Conservation (phyloP, 2,888 invertebrate genomes). For the Hyppa rectilinea region DNA sequence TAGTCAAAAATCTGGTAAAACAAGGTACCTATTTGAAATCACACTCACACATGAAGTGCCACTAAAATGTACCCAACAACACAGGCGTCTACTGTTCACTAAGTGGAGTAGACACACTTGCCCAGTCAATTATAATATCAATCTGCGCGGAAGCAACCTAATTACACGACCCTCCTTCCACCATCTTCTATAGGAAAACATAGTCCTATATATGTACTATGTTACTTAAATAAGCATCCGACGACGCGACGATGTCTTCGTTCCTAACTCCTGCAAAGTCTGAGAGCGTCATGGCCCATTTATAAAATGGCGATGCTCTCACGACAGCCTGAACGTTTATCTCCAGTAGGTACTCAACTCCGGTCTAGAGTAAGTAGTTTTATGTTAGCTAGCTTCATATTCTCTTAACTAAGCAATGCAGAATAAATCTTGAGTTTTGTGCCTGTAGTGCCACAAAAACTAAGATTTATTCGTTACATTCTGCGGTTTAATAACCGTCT, state of each 20-base stretch:
- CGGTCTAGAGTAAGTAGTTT: slow-evolving; percentile 34
- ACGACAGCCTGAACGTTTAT: slow-evolving; percentile 46
- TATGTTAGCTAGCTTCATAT: slow-evolving; percentile 16
- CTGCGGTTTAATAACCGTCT: slow-evolving; percentile 8
- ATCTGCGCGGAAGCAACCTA: slow-evolving; percentile 39
- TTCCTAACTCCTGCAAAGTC: slow-evolving; percentile 31
- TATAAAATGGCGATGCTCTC: slow-evolving; percentile 52
- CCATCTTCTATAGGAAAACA: slow-evolving; percentile 3
- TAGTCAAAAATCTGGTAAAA: slow-evolving; percentile 12
- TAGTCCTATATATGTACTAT: neutral
- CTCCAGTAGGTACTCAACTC: slow-evolving; percentile 42
- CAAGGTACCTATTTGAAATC: neutral
- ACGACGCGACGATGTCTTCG: slow-evolving; percentile 26
- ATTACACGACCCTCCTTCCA: slow-evolving; percentile 30
- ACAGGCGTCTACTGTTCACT: neutral
- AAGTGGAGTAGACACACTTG: slow-evolving; percentile 13
- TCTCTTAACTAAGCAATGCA: neutral
- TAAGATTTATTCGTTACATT: too few species aligned
- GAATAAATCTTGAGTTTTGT: slow-evolving; percentile 10
- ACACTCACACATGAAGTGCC: neutral
- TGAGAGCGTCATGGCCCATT: slow-evolving; percentile 48
- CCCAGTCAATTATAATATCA: slow-evolving; percentile 36
- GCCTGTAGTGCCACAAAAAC: too few species aligned
- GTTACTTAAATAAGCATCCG: slow-evolving; percentile 33
- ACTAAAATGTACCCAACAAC: neutral